phyloP scores from a whole-genome alignment of 2,113 vertebrate genomes.

The Aldabrachelys gigantea region DNA sequence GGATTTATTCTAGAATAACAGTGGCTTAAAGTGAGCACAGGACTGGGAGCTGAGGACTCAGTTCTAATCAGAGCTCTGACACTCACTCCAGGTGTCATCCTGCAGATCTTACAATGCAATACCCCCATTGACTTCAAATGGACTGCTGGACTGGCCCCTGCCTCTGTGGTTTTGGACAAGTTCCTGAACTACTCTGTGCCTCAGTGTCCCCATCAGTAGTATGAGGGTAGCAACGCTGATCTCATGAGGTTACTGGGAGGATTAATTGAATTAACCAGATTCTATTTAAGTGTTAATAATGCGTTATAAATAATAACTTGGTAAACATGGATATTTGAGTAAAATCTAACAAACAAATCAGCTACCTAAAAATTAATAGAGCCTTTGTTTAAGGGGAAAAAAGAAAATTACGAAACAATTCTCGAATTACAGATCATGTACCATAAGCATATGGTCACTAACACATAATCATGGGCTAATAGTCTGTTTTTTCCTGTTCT shows the following conservation, averaged over 20 bases:
- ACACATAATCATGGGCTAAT: conserved; percentile 55
- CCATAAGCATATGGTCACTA: neutral
- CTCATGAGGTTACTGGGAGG: rapidly evolving
- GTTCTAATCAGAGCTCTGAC: conserved; percentile 26
- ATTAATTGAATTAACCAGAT: neutral
- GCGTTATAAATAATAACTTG: neutral
- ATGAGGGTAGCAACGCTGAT: rapidly evolving
- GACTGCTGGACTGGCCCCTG: rapidly evolving
- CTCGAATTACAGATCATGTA: neutral
- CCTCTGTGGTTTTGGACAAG: neutral
- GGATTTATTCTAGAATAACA: conserved; percentile 21
- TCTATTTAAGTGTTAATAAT: neutral
- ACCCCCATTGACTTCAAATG: neutral
- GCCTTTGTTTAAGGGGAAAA: neutral
- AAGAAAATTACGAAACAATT: neutral
- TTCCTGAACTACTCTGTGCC: neutral
- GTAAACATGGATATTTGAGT: neutral
- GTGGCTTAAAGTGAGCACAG: neutral
- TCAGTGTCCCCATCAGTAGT: rapidly evolving
- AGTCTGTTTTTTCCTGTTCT: conserved; percentile 26
- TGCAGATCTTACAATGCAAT: neutral
- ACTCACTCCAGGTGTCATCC: conserved; percentile 7
- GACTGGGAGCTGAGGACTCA: neutral
- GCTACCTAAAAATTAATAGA: neutral
- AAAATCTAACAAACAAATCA: neutral